phyloP scores from a whole-genome alignment of 2,113 vertebrate genomes.

The Oncorhynchus mykiss region DNA sequence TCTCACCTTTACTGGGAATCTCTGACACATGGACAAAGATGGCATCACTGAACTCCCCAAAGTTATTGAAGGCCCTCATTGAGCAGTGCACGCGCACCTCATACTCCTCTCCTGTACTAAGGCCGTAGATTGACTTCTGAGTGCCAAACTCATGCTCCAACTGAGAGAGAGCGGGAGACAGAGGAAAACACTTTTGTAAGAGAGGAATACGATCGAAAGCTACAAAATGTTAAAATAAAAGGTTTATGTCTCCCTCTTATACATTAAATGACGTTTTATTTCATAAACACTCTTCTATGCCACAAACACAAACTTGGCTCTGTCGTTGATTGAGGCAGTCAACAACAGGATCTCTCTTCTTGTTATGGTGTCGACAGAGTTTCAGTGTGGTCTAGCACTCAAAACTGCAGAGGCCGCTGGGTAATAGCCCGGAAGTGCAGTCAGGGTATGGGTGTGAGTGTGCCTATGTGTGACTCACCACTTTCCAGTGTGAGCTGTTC shows the following conservation, averaged over 20 bases:
- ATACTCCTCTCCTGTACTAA: slow-evolving; percentile 82
- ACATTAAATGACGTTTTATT: too few species aligned
- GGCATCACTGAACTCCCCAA: slow-evolving; percentile 87
- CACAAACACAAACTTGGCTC: too few species aligned
- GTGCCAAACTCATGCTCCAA: slow-evolving; percentile 73
- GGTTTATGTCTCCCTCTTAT: too few species aligned
- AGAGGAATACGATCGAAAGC: neutral
- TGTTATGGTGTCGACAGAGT: too few species aligned
- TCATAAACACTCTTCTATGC: too few species aligned
- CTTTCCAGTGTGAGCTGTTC: slow-evolving; percentile 83
- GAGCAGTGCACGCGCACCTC: slow-evolving; percentile 84
- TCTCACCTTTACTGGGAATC: slow-evolving; percentile 57
- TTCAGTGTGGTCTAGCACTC: too few species aligned
- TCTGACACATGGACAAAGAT: slow-evolving; percentile 74
- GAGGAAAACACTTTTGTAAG: neutral
- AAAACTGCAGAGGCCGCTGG: neutral
- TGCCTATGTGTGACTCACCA: slow-evolving; percentile 66
- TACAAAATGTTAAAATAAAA: too few species aligned
- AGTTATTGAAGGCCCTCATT: slow-evolving; percentile 78
- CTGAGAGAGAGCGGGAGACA: slow-evolving; percentile 61
- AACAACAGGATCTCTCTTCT: too few species aligned
- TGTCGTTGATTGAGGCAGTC: too few species aligned
- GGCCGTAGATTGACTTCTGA: slow-evolving; percentile 81
- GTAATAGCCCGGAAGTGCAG: neutral
- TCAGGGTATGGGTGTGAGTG: too few species aligned